These are phyloP conservation scores for Syngnathoides biaculeatus DNA, from an alignment of 2,113 vertebrate genomes.

Conservation along the genomic window DNA sequence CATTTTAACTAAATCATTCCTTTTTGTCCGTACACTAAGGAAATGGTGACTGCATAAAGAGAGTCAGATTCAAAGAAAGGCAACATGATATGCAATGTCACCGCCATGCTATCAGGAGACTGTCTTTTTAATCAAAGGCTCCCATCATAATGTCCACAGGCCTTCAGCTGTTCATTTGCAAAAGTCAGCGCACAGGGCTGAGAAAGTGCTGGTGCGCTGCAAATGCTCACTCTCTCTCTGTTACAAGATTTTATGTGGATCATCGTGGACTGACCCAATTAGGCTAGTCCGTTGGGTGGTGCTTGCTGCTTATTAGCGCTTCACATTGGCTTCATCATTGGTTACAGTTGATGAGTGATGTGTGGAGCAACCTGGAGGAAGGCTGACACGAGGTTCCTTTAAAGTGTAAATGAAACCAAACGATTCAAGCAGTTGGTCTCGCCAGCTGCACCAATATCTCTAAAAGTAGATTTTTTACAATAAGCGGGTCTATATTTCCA, in stretches of 20 bases:
- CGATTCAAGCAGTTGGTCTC: conserved; percentile 43
- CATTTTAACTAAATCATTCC: conserved; percentile 48
- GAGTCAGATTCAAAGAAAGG: conserved; percentile 46
- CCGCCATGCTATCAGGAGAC: conserved; percentile 35
- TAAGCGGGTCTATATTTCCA: conserved; percentile 30
- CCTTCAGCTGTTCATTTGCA: conserved; percentile 40
- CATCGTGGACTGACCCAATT: conserved; percentile 72
- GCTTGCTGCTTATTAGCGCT: conserved; percentile 65
- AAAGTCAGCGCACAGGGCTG: conserved; percentile 26
- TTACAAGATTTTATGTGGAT: conserved; percentile 47
- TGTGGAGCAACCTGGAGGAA: conserved; percentile 52
- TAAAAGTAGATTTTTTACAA: conserved; percentile 17
- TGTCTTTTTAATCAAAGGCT: conserved; percentile 54
- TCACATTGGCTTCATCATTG: conserved; percentile 63
- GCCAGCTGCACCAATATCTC: conserved; percentile 40
- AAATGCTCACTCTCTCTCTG: conserved; percentile 32
- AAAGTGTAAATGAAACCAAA: conserved; percentile 59
- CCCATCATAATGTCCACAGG: conserved; percentile 43
- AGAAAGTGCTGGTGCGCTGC: conserved; percentile 32
- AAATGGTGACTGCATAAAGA: conserved; percentile 26
- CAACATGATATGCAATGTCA: conserved; percentile 47
- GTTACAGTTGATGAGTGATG: conserved; percentile 52
- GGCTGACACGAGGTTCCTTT: conserved; percentile 46
- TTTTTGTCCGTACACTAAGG: conserved; percentile 29
- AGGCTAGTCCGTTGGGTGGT: conserved; percentile 62